phyloP scores from a whole-genome alignment of 23 tunicate species.

The Ciona savignyi region DNA sequence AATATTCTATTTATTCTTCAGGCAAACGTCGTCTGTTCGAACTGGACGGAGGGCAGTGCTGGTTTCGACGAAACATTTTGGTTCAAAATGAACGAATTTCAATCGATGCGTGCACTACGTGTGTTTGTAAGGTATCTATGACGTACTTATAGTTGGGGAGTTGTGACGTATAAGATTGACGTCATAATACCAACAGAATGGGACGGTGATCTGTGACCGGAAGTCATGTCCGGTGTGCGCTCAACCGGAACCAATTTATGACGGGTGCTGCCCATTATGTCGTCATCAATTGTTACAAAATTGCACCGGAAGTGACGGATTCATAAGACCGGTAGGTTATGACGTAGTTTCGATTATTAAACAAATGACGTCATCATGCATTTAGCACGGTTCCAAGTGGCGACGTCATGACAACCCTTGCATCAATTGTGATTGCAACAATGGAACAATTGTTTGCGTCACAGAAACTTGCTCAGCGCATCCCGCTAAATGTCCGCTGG shows the following conservation, averaged over 20 bases:
- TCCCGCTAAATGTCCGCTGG: slow-evolving; percentile 10
- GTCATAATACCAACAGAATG: no score
- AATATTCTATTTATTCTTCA: no score
- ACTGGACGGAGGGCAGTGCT: slow-evolving; percentile 32
- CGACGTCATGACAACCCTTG: slow-evolving; percentile 21
- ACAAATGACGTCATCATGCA: not conserved
- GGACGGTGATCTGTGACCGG: slow-evolving; percentile 63
- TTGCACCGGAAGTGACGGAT: slow-evolving; percentile 6
- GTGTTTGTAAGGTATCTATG: slow-evolving; percentile 53
- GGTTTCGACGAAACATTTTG: slow-evolving; percentile 47
- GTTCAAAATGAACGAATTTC: slow-evolving; percentile 8
- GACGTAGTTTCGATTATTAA: not conserved
- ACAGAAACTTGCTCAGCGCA: slow-evolving; percentile 6
- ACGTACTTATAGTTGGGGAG: not conserved
- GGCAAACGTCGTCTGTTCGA: slow-evolving; percentile 7
- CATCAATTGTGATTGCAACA: slow-evolving; percentile 21
- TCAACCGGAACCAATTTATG: slow-evolving; percentile 13
- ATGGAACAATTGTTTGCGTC: slow-evolving; percentile 42
- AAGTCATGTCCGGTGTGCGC: slow-evolving; percentile 52
- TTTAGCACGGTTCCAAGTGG: slow-evolving; percentile 68
- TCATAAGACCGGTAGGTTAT: not conserved
- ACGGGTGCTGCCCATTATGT: slow-evolving; percentile 26
- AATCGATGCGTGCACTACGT: slow-evolving; percentile 66
- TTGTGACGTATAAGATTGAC: no score
- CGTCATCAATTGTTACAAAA: slow-evolving; percentile 3